These are phyloP conservation scores for Lepus oiostolus DNA, from an alignment of 2,797 vertebrate genomes.

Conservation along the genomic window DNA sequence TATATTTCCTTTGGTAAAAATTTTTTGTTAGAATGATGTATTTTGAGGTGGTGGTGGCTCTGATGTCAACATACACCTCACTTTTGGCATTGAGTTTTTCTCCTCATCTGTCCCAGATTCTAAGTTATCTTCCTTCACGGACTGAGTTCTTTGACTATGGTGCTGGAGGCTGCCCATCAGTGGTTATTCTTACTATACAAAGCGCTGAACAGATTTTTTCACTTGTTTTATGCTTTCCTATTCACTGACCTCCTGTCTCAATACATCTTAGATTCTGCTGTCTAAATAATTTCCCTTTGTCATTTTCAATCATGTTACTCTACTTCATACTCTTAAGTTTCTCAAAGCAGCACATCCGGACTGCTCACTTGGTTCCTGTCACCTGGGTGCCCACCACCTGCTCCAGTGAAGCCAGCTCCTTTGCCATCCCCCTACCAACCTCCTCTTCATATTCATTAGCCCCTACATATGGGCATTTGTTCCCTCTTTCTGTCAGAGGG, in stretches of 20 bases:
- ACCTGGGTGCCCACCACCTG: neutral
- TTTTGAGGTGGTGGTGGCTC: neutral
- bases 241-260: neutral
- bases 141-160: neutral
- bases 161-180: neutral
- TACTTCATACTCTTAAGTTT: neutral
- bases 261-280: neutral
- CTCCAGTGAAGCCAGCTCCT: neutral
- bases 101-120: neutral
- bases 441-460: neutral
- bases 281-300: constrained; percentile 15
- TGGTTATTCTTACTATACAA: constrained; percentile 3
- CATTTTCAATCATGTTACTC: neutral
- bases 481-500: neutral
- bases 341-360: neutral
- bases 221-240: neutral
- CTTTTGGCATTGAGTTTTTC: neutral
- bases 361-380: fast-evolving
- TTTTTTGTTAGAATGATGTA: neutral
- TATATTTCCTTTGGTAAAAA: neutral
- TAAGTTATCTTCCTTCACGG: constrained; percentile 31
- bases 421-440: fast-evolving
- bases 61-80: neutral
- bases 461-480: neutral
- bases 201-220: neutral